These are phyloP conservation scores for Ferdinandea cuprea DNA, from an alignment of 2,888 invertebrate species.

Conservation along the genomic window DNA sequence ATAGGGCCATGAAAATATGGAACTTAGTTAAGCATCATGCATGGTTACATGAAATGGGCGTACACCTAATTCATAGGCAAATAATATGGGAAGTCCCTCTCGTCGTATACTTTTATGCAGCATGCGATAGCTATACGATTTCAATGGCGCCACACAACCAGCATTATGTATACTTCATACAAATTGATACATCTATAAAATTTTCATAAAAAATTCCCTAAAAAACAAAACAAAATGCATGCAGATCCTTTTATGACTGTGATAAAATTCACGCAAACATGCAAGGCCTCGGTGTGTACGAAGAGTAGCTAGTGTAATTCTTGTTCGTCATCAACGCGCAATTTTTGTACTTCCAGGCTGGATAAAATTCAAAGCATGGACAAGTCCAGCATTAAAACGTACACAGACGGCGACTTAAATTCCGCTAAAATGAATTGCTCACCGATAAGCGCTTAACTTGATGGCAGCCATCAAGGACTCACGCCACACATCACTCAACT, in stretches of 20 bases:
- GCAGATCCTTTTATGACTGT: conserved; percentile 46
- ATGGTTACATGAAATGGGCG: conserved; percentile 54
- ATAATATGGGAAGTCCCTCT: conserved; percentile 21
- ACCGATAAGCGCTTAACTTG: conserved; percentile 47
- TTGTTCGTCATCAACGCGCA: not conserved
- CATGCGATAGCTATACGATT: not conserved
- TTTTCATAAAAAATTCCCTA: conserved; percentile 49
- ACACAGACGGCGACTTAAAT: conserved; percentile 2
- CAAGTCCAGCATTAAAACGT: conserved; percentile 9
- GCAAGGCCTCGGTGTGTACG: not conserved
- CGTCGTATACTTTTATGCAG: conserved; percentile 23
- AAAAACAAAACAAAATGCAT: too few relatives aligned
- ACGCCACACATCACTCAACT: conserved; percentile 27
- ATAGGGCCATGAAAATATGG: conserved; percentile 32
- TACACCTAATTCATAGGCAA: conserved; percentile 22
- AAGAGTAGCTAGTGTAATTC: too few relatives aligned
- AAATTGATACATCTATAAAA: conserved; percentile 60
- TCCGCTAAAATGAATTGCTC: conserved; percentile 42
- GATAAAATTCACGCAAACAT: conserved; percentile 59
- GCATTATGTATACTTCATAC: not conserved
- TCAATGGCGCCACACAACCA: conserved; percentile 23
- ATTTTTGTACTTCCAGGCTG: not conserved
- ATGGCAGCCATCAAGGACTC: conserved; percentile 39
- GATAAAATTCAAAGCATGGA: conserved; percentile 27
- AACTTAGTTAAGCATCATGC: conserved; percentile 28